A percentile compares a stretch with the other conserved stretches of the same genome.
phyloP scores from a whole-genome alignment of 2,113 vertebrate genomes.

The Puma concolor region DNA sequence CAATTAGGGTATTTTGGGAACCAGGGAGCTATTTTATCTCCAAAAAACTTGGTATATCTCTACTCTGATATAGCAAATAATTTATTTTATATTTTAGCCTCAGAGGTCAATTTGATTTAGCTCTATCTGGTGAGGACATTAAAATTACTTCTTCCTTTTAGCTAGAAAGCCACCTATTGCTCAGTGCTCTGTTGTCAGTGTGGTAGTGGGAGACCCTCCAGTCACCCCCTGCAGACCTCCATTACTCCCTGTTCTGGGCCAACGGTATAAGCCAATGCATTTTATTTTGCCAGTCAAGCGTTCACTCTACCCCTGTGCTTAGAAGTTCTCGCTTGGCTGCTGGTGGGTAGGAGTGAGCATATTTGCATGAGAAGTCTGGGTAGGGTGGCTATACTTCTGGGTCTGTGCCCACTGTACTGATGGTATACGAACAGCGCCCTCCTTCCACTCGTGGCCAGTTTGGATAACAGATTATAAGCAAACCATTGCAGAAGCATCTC shows the following conservation, averaged over 20 bases:
- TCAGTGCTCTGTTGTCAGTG: background rate
- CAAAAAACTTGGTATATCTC: background rate
- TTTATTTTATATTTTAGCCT: background rate
- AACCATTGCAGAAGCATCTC: background rate
- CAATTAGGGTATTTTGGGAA: background rate
- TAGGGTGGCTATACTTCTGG: background rate
- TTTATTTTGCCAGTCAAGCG: background rate
- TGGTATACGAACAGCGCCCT: background rate
- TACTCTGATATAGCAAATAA: background rate
- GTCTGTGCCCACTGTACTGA: background rate
- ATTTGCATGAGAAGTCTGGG: background rate
- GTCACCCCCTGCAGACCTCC: background rate
- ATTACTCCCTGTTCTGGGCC: background rate
- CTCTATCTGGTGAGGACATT: background rate
- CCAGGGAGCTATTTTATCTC: background rate
- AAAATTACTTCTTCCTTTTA: background rate
- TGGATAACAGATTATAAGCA: background rate
- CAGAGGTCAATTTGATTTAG: background rate
- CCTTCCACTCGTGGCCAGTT: background rate
- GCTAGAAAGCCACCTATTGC: background rate
- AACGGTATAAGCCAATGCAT: background rate
- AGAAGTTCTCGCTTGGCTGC: background rate
- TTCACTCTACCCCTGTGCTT: background rate
- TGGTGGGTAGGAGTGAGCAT: background rate
- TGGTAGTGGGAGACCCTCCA: background rate